These are phyloP conservation scores for Diaprepes abbreviatus DNA, from an alignment of 2,888 invertebrate species.

Conservation along the genomic window DNA sequence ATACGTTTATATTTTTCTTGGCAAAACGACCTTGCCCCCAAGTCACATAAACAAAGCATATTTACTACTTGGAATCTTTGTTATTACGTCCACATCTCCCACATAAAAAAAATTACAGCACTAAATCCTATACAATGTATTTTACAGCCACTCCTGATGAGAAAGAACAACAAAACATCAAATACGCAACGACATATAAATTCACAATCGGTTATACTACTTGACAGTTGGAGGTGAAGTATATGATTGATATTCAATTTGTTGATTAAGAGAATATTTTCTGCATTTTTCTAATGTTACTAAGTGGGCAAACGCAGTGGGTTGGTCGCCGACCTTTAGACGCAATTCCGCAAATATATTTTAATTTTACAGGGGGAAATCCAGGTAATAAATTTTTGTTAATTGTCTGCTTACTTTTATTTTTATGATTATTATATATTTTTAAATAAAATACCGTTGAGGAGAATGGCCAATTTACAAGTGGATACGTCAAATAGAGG, in stretches of 20 bases:
- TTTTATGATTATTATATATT: too few species aligned
- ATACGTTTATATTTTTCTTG: background rate
- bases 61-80: background rate
- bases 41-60: constrained; percentile 1
- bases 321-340: constrained; percentile 38
- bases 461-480: too few species aligned
- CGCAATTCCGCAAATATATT: constrained; percentile 42
- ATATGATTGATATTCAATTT: constrained; percentile 43
- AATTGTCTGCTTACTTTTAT: background rate
- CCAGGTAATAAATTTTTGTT: background rate
- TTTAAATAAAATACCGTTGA: too few species aligned
- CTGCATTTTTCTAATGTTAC: constrained; percentile 27
- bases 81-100: background rate
- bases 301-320: constrained; percentile 35
- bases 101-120: constrained; percentile 4
- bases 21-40: background rate
- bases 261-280: constrained; percentile 37
- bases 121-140: constrained; percentile 12
- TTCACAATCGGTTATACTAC: constrained; percentile 19
- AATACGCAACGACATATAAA: constrained; percentile 20
- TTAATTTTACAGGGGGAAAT: constrained; percentile 8
- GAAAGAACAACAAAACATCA: constrained; percentile 25
- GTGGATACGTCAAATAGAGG: too few species aligned
- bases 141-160: constrained; percentile 18
- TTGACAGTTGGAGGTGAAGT: constrained; percentile 44